A percentile compares a stretch with the other conserved stretches of the same genome.
Conservation (phyloP, 2,113 vertebrate species). For the Mionectes macconnelli region DNA sequence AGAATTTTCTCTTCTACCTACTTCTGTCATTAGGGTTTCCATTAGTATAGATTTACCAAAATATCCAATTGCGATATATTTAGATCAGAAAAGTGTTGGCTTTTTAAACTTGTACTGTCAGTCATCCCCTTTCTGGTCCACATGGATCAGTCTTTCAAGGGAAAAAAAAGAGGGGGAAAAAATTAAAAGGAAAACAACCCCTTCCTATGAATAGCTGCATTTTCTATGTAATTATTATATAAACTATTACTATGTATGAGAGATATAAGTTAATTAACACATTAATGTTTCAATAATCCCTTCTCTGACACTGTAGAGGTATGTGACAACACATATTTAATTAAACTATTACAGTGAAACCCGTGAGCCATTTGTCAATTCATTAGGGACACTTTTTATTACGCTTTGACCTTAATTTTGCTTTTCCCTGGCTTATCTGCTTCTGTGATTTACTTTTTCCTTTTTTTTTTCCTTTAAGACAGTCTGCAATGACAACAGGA, state of each 20-base stretch:
- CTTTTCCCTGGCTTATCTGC: neutral
- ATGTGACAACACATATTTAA: neutral
- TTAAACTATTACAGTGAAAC: neutral
- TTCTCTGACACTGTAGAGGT: neutral
- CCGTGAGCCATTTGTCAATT: neutral
- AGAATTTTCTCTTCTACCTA: neutral
- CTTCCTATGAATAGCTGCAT: neutral
- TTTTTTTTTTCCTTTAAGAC: neutral
- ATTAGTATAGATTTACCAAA: neutral
- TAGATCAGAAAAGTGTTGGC: neutral
- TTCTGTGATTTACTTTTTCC: neutral
- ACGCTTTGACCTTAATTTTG: neutral
- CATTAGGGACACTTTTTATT: neutral
- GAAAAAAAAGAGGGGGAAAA: no score
- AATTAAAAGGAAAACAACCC: accelerated
- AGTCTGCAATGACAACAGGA: neutral
- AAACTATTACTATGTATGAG: neutral
- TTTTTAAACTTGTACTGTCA: neutral
- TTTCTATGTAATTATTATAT: neutral
- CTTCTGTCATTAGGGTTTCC: neutral
- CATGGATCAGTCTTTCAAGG: neutral
- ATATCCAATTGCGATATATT: neutral
- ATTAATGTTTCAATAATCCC: neutral
- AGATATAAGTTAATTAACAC: neutral
- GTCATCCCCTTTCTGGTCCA: neutral